A percentile compares a stretch with the other conserved stretches of the same genome.
Conservation (phyloP, 2,797 vertebrate genomes). For the Phrynocephalus forsythii region DNA sequence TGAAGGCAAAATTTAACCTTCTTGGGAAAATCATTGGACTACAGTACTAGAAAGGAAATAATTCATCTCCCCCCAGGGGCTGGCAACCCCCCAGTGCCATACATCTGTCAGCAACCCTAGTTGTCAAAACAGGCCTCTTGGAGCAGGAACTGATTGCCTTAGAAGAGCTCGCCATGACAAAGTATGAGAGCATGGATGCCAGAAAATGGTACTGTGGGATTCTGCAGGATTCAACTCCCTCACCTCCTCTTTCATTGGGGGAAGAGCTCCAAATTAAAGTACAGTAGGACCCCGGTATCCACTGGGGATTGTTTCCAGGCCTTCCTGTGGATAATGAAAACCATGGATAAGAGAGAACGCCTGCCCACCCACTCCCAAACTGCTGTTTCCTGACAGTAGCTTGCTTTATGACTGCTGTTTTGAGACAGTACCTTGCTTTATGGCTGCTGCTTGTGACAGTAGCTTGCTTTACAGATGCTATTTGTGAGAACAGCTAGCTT, state of each 20-base stretch:
- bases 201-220: not conserved
- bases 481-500: too few species aligned
- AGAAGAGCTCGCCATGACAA: not conserved
- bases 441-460: too few species aligned
- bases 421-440: too few species aligned
- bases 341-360: too few species aligned
- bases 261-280: not conserved
- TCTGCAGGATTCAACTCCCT: not conserved
- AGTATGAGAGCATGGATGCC: not conserved
- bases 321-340: too few species aligned
- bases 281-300: not conserved
- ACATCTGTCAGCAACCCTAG: not conserved
- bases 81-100: not conserved
- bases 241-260: not conserved
- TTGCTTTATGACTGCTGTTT: too few species aligned
- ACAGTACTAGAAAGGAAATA: not conserved
- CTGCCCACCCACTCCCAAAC: too few species aligned
- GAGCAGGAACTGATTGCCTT: conserved; percentile 12
- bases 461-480: too few species aligned
- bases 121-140: conserved; percentile 2
- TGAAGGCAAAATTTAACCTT: conserved; percentile 37
- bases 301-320: too few species aligned
- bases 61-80: not conserved
- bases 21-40: not conserved
- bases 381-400: too few species aligned